A percentile compares a stretch with the other conserved stretches of the same genome.
These are phyloP conservation scores for Drosophila robusta DNA, from an alignment of 2,888 invertebrate genomes.

Conservation along the genomic window DNA sequence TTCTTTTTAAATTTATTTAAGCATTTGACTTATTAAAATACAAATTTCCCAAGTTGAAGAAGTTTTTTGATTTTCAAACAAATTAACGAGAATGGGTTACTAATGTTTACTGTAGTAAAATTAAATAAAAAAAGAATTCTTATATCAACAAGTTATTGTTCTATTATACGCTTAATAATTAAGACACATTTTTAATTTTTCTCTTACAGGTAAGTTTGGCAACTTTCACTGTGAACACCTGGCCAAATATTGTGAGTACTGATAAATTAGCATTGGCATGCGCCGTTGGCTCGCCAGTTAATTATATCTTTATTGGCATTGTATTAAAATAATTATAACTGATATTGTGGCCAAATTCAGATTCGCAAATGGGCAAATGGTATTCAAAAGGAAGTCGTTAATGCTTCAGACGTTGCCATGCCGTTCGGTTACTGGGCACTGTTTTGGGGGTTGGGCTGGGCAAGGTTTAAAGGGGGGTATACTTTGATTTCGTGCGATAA, in stretches of 20 bases:
- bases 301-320: conserved; percentile 51
- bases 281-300: conserved; percentile 7
- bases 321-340: conserved; percentile 44
- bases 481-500: conserved; percentile 80
- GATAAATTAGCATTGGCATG: neutral
- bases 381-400: conserved; percentile 20
- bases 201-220: conserved; percentile 50
- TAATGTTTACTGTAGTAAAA: too few relatives aligned
- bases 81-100: too few relatives aligned
- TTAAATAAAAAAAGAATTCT: too few relatives aligned
- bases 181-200: conserved; percentile 8
- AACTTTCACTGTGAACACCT: neutral
- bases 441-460: neutral
- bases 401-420: conserved; percentile 21
- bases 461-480: conserved; percentile 16
- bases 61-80: too few relatives aligned
- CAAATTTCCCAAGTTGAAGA: too few relatives aligned
- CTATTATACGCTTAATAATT: neutral
- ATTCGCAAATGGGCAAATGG: conserved; percentile 16
- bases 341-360: conserved; percentile 18
- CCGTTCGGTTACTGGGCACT: neutral
- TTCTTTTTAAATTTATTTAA: too few relatives aligned
- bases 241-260: conserved; percentile 17
- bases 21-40: too few relatives aligned
- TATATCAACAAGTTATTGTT: neutral